Conservation (phyloP, 53 echinoderm and acorn worm genomes). For the Crossaster papposus region DNA sequence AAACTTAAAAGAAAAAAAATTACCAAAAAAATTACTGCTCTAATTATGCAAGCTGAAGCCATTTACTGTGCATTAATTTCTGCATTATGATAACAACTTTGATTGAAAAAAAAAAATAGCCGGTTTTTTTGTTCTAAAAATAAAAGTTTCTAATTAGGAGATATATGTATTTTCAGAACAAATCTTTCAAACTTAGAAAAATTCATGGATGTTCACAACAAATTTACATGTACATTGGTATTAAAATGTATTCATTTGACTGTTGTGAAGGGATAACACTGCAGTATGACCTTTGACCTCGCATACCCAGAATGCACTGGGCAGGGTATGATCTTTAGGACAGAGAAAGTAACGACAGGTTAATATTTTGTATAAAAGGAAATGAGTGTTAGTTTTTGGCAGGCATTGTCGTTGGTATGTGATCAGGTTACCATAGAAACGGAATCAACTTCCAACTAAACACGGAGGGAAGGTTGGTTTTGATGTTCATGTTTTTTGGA, state of each 20-base stretch:
- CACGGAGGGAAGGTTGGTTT: background rate
- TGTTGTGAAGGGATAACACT: background rate
- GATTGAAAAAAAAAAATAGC: background rate
- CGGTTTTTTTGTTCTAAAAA: background rate
- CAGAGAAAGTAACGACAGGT: background rate
- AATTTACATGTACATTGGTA: background rate
- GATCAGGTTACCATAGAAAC: slow-evolving; percentile 4
- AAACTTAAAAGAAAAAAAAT: background rate
- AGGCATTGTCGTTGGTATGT: background rate
- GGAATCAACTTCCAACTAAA: background rate
- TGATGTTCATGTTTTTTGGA: background rate
- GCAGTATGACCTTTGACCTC: slow-evolving; percentile 21
- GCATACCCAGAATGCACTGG: background rate
- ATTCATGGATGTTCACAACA: background rate
- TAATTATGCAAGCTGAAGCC: slow-evolving; percentile 47
- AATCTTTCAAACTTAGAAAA: no score
- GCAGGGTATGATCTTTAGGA: background rate
- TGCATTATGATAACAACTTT: background rate
- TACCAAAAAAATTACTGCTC: slow-evolving; percentile 32
- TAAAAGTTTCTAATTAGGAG: background rate
- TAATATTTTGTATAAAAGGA: background rate
- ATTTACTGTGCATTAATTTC: slow-evolving; percentile 7
- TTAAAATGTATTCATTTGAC: slow-evolving; percentile 30
- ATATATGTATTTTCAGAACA: no score
- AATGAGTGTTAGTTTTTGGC: background rate